These are phyloP conservation scores for Lepus oiostolus DNA, from an alignment of 2,797 vertebrate species.

Conservation along the genomic window DNA sequence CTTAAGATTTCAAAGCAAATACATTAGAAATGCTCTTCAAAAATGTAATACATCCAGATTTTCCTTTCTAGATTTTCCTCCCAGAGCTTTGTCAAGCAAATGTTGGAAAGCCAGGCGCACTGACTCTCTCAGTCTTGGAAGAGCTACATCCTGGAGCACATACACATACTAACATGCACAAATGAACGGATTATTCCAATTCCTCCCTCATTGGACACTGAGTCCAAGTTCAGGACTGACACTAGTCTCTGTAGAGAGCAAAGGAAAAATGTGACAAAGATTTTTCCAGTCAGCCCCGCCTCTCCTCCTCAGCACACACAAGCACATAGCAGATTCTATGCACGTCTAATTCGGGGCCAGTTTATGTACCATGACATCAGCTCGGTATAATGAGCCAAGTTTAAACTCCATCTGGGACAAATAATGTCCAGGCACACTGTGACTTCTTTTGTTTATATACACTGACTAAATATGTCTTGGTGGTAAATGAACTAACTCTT, in stretches of 20 bases:
- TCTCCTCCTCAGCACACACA: constrained; percentile 70
- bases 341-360: constrained; percentile 68
- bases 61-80: constrained; percentile 6
- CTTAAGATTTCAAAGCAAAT: constrained; percentile 20
- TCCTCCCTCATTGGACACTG: constrained; percentile 71
- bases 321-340: constrained; percentile 76
- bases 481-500: constrained; percentile 85
- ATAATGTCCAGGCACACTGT: constrained; percentile 82
- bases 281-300: constrained; percentile 82
- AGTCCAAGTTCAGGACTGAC: constrained; percentile 74
- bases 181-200: constrained; percentile 51
- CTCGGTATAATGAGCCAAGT: constrained; percentile 79
- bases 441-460: constrained; percentile 86
- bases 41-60: constrained; percentile 25
- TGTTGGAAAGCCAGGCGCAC: neutral
- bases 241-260: constrained; percentile 66
- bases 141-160: neutral
- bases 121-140: neutral
- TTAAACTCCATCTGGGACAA: constrained; percentile 88
- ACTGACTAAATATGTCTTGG: constrained; percentile 81
- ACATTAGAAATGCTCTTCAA: constrained; percentile 30
- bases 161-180: constrained; percentile 3
- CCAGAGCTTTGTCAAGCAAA: neutral
- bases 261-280: constrained; percentile 80
- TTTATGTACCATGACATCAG: constrained; percentile 86